These are phyloP conservation scores for Pipistrellus pygmaeus DNA, from an alignment of 2,797 vertebrate species.

Conservation along the genomic window DNA sequence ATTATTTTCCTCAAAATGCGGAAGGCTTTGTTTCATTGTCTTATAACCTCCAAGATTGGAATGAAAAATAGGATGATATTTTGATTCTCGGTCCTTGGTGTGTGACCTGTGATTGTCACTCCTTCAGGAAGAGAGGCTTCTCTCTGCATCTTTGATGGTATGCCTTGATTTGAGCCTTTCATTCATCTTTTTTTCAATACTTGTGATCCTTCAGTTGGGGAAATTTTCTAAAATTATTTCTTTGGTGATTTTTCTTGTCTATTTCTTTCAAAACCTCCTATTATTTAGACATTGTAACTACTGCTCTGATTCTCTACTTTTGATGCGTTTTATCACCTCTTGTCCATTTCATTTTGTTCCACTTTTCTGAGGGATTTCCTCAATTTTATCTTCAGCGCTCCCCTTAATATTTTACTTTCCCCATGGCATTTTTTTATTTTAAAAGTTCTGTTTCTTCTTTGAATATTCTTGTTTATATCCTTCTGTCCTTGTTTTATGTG, in stretches of 20 bases:
- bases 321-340: background rate
- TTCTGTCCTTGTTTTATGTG: background rate
- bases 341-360: background rate
- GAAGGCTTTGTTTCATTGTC: background rate
- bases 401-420: conserved; percentile 38
- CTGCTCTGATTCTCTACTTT: background rate
- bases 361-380: conserved; percentile 31
- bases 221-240: conserved; percentile 3
- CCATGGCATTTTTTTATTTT: conserved; percentile 33
- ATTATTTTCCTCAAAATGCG: background rate
- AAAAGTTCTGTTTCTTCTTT: conserved; percentile 17
- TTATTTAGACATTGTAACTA: background rate
- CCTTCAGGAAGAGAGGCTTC: background rate
- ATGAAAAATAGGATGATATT: background rate
- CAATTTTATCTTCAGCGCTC: background rate
- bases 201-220: background rate
- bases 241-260: background rate
- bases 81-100: background rate
- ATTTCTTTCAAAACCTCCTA: background rate
- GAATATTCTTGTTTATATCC: background rate
- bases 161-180: background rate
- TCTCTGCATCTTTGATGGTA: background rate
- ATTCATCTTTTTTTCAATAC: background rate
- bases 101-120: background rate
- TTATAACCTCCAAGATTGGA: background rate